Evolutionary conservation across 2,888 invertebrate species (phyloP).

Genomic region (Electrophaes corylata): DNA sequence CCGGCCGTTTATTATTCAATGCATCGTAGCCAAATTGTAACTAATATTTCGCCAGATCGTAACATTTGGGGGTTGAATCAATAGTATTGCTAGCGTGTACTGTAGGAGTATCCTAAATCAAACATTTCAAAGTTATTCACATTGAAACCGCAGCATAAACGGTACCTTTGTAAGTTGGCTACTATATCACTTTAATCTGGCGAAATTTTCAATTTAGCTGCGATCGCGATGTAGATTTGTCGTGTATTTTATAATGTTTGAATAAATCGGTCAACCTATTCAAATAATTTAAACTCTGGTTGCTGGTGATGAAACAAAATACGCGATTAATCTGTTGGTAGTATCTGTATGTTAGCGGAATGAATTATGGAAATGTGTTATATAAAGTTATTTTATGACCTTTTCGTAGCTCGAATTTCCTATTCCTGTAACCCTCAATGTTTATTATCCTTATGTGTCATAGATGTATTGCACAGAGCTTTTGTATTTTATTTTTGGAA

Average conservation of each 20-base stretch:
- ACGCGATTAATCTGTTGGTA: constrained; percentile 29
- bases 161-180: neutral
- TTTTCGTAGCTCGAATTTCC: constrained; percentile 32
- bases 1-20: constrained; percentile 29
- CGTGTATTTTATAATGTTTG: constrained; percentile 27
- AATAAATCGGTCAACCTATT: constrained; percentile 20
- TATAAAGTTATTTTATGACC: constrained; percentile 27
- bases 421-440: constrained; percentile 27
- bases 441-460: constrained; percentile 30
- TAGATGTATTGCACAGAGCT: constrained; percentile 33
- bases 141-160: neutral
- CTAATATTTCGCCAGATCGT: constrained; percentile 24
- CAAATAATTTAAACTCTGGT: constrained; percentile 6
- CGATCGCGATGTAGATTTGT: constrained; percentile 25
- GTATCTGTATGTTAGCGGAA: constrained; percentile 27
- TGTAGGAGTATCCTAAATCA: neutral
- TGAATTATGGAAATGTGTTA: constrained; percentile 26
- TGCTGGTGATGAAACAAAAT: constrained; percentile 19
- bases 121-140: neutral
- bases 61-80: constrained; percentile 5
- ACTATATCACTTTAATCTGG: constrained; percentile 12
- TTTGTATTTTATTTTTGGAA: constrained; percentile 25
- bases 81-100: neutral
- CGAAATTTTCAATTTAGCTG: constrained; percentile 28
- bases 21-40: constrained; percentile 32